Conservation (phyloP, 2,888 invertebrate genomes). For the Conistra vaccinii region DNA sequence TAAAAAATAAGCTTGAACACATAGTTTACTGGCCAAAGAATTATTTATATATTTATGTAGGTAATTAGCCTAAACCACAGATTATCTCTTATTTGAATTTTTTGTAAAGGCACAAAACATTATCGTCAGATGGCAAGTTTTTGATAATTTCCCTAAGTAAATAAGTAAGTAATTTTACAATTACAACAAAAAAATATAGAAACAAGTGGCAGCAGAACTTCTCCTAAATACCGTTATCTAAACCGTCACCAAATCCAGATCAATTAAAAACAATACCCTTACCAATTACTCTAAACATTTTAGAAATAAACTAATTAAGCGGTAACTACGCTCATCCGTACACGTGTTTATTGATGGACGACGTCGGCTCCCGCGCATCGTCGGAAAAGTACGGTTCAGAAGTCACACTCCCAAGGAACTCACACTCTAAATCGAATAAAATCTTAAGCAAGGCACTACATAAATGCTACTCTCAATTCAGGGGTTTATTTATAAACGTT, state of each 20-base stretch:
- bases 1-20: too few relatives aligned
- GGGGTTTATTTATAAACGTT: too few relatives aligned
- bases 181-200: background rate
- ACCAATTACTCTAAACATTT: conserved; percentile 50
- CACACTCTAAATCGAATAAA: background rate
- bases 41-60: too few relatives aligned
- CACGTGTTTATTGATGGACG: conserved; percentile 71
- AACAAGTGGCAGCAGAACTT: background rate
- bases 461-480: too few relatives aligned
- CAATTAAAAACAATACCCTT: conserved; percentile 41
- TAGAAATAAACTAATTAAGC: conserved; percentile 64
- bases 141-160: too few relatives aligned
- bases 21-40: too few relatives aligned
- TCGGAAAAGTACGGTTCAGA: background rate
- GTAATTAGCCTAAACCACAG: too few relatives aligned
- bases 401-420: conserved; percentile 3
- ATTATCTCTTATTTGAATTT: too few relatives aligned
- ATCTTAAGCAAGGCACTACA: too few relatives aligned
- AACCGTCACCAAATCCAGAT: conserved; percentile 20
- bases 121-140: too few relatives aligned
- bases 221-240: background rate
- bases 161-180: background rate
- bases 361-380: conserved; percentile 12
- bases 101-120: too few relatives aligned
- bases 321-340: conserved; percentile 71